These are phyloP conservation scores for Zosterops lateralis DNA, from an alignment of 2,113 vertebrate species.

Conservation along the genomic window DNA sequence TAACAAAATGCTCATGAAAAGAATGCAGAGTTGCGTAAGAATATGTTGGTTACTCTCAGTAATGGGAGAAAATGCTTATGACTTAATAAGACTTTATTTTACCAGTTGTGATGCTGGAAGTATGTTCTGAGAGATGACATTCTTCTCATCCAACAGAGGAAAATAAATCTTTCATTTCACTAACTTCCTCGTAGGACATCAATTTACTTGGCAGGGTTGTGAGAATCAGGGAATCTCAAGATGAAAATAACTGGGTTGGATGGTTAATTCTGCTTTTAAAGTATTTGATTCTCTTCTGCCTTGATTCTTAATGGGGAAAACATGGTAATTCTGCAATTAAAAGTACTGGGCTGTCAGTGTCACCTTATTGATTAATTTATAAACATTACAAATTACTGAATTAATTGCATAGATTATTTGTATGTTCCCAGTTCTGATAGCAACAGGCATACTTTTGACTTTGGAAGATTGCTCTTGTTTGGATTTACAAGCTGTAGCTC, in stretches of 20 bases:
- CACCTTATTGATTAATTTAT: neutral
- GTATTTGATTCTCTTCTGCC: neutral
- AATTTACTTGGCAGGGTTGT: neutral
- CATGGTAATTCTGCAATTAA: neutral
- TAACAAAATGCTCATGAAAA: neutral
- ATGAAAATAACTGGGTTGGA: neutral
- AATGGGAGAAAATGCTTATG: conserved; percentile 4
- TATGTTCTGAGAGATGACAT: neutral
- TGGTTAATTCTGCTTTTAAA: neutral
- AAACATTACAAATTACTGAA: neutral
- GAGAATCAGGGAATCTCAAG: neutral
- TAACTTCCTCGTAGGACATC: neutral
- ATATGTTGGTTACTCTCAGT: neutral
- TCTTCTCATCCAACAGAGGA: neutral
- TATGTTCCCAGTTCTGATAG: neutral
- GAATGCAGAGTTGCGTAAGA: neutral
- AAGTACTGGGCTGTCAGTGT: neutral
- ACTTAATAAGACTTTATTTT: conserved; percentile 2
- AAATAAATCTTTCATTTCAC: neutral
- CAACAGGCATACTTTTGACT: neutral
- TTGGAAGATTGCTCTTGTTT: neutral
- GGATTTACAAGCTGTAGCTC: neutral
- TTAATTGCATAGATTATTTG: neutral
- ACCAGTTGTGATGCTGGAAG: neutral
- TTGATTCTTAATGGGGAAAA: neutral